Percentiles rank a stretch among this genome's conserved stretches.
These are phyloP conservation scores for Imbricaverruca yamaguchii DNA, from an alignment of 2,888 invertebrate species.

Conservation along the genomic window DNA sequence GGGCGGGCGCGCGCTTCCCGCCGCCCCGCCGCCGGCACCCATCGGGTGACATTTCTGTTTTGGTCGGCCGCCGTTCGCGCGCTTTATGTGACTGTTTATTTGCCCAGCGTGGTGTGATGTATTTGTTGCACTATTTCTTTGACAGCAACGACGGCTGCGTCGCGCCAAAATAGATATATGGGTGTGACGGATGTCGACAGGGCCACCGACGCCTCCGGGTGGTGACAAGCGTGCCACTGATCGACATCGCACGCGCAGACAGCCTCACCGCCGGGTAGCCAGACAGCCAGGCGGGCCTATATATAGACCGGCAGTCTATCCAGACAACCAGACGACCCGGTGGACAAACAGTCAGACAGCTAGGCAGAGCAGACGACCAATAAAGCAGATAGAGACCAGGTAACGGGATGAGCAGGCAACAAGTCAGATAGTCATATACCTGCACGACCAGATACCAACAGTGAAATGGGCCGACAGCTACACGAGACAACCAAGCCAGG, in stretches of 20 bases:
- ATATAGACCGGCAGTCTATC: too few species aligned
- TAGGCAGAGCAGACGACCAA: background rate
- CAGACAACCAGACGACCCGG: too few species aligned
- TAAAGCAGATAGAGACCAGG: background rate
- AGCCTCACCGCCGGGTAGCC: background rate
- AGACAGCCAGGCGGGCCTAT: background rate
- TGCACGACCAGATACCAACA: background rate
- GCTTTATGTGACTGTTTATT: conserved; percentile 17
- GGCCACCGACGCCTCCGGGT: background rate
- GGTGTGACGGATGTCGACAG: background rate
- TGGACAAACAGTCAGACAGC: too few species aligned
- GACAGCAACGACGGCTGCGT: conserved; percentile 6
- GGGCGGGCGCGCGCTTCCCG: too few species aligned
- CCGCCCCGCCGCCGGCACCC: too few species aligned
- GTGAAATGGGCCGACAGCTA: too few species aligned
- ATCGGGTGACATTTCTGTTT: background rate
- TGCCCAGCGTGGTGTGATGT: background rate
- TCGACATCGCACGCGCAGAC: too few species aligned
- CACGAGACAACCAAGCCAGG: too few species aligned
- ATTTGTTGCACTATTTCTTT: conserved; percentile 4
- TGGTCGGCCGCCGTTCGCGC: background rate
- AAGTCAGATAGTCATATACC: background rate
- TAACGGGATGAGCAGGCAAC: background rate
- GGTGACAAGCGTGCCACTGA: background rate
- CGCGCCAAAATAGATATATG: conserved; percentile 5